A percentile compares a stretch with the other conserved stretches of the same genome.
Evolutionary conservation across 2,888 invertebrate species (phyloP).

Genomic region (Ectemnius cavifrons): DNA sequence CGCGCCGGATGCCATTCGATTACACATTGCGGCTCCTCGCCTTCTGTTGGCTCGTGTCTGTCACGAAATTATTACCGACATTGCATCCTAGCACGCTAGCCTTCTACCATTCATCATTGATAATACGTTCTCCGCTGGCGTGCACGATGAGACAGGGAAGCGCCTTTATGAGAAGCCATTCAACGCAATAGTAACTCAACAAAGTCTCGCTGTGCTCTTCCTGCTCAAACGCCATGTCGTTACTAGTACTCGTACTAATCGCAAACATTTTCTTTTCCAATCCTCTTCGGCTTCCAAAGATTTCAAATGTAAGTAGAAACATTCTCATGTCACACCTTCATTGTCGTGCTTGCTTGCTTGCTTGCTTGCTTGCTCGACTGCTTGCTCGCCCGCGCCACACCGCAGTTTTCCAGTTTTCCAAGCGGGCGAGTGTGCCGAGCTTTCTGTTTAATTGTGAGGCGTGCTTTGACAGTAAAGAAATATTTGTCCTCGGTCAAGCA

Average conservation of each 20-base stretch:
- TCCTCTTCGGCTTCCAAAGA: slow-evolving; percentile 54
- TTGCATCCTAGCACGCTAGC: background rate
- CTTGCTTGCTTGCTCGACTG: background rate
- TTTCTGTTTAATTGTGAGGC: too few relatives aligned
- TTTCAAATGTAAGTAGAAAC: slow-evolving; percentile 67
- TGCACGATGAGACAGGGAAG: too few relatives aligned
- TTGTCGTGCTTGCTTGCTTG: slow-evolving; percentile 15
- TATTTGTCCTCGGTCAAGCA: too few relatives aligned
- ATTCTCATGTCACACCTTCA: slow-evolving; percentile 19
- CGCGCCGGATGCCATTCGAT: slow-evolving; percentile 34
- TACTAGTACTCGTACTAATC: slow-evolving; percentile 33
- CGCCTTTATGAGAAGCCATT: too few relatives aligned
- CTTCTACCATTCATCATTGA: background rate
- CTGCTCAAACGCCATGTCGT: background rate
- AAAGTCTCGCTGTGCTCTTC: slow-evolving; percentile 14
- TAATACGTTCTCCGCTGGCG: too few relatives aligned
- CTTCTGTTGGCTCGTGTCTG: slow-evolving; percentile 8
- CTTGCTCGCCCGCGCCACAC: too few relatives aligned
- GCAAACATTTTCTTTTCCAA: slow-evolving; percentile 43
- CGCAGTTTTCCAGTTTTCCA: too few relatives aligned
- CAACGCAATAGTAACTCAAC: too few relatives aligned
- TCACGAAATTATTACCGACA: slow-evolving; percentile 28
- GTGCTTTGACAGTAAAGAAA: too few relatives aligned
- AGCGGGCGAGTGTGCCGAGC: too few relatives aligned
- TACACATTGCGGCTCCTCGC: slow-evolving; percentile 23